These are phyloP conservation scores for Prochilodus magdalenae DNA, from an alignment of 2,113 vertebrate genomes.

Conservation along the genomic window DNA sequence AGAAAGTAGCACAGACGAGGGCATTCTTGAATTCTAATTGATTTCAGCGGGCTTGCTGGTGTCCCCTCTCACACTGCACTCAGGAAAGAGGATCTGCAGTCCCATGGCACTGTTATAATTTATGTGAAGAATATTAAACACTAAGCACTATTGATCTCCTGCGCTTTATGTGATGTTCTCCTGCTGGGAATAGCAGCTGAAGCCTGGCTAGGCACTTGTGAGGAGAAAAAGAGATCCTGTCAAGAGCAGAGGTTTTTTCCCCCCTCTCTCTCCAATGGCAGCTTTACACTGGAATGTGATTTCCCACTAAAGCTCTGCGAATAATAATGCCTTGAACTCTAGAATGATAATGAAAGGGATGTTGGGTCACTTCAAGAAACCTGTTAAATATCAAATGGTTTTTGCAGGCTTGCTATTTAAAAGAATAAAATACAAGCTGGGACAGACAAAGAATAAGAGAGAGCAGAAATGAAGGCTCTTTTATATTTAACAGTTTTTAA, in stretches of 20 bases:
- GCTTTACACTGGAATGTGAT: slow-evolving; percentile 35
- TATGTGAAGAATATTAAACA: slow-evolving; percentile 65
- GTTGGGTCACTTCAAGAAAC: neutral
- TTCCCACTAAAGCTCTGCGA: neutral
- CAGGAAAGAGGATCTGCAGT: slow-evolving; percentile 46
- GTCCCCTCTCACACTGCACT: slow-evolving; percentile 33
- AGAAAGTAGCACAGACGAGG: slow-evolving; percentile 25
- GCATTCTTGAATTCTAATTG: slow-evolving; percentile 48
- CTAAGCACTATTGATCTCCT: slow-evolving; percentile 61
- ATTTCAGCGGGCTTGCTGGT: slow-evolving; percentile 3
- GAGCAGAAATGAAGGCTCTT: neutral
- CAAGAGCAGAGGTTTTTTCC: slow-evolving; percentile 48
- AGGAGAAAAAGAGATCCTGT: slow-evolving; percentile 52
- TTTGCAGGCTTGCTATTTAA: neutral
- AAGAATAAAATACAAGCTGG: neutral
- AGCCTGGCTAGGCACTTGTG: slow-evolving; percentile 45
- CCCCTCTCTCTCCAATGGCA: slow-evolving; percentile 6
- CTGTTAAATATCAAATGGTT: neutral
- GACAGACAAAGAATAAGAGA: neutral
- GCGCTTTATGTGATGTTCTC: slow-evolving; percentile 50
- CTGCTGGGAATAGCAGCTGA: slow-evolving; percentile 57
- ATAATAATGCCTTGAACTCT: slow-evolving; percentile 5
- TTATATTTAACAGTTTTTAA: no score
- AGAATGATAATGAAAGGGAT: neutral
- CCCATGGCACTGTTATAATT: slow-evolving; percentile 57